Base-by-base conservation (phyloP, 2,113 vertebrate species). In the Rhinichthys klamathensis region DNA sequence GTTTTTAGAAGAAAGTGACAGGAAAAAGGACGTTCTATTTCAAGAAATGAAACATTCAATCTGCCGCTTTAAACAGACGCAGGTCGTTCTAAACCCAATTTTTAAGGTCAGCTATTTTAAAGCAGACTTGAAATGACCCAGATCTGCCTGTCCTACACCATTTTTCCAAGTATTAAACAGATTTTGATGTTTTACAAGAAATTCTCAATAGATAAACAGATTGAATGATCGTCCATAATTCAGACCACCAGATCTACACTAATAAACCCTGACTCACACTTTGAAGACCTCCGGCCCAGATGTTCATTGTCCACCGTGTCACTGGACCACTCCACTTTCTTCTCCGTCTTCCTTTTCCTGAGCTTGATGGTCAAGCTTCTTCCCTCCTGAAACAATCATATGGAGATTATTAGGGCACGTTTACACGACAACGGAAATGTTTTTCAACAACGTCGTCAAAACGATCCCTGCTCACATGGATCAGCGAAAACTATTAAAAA, bases 271-370 rank as follows among this genome's bases (percentile, higher is more conserved):
- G 32, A 94, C 97, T 96, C 88, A 98, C 97, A 98, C 87, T 98
- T 98, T 23, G 97, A 98, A 63, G 97, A 98, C 84, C 96, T 95
- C 65, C 96, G 95, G 16, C 97, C 97, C 90, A 98, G 94, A 85
- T 98, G 96, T 77, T 98, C 97, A 0, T 98, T 98, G 91, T 98
- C 97, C 15, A 98, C 96, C 0, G 96, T 97, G 92, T 98, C 96
- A 77, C 96, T 98, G 9, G 96, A 96, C 96, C 96, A 98, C 92
- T 97, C 97, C 77, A 98, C 97, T 87, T 97, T 97, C 91, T 97
- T 97, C 83, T 97, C 96, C 0, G 96, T 97, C 91, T 97, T 97
- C 90, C 96, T 95, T 92, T 97, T 97, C 89, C 96, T 95, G 87
- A 98, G 94, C 87, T 97, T 97, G 91, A 98, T 96, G 41, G 97